A percentile compares a stretch with the other conserved stretches of the same genome.
Evolutionary conservation across 2,888 invertebrate genomes (phyloP).

Genomic region (Neoaliturus tenellus): DNA sequence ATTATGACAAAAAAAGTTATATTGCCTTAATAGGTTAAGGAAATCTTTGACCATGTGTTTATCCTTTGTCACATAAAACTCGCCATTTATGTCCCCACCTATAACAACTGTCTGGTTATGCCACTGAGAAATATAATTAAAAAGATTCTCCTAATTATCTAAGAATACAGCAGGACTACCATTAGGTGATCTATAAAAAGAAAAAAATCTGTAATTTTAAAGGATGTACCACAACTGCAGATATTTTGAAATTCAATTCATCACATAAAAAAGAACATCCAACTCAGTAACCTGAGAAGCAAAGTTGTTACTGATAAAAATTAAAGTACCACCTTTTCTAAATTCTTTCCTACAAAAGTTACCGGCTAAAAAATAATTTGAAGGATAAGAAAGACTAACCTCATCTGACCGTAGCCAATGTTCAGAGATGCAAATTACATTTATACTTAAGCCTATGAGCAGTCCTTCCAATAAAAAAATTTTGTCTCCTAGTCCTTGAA

Average conservation of each 20-base stretch:
- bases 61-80: background rate
- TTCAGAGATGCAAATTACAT: background rate
- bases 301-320: background rate
- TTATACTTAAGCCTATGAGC: background rate
- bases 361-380: background rate
- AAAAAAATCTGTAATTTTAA: background rate
- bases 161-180: background rate
- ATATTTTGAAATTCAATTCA: background rate
- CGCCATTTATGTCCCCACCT: background rate
- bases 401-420: background rate
- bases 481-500: background rate
- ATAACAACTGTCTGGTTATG: background rate
- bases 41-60: background rate
- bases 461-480: background rate
- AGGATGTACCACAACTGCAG: background rate
- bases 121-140: background rate
- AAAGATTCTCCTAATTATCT: background rate
- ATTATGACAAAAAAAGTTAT: background rate
- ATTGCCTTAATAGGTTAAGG: no score
- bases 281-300: background rate
- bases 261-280: background rate
- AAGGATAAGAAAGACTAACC: background rate
- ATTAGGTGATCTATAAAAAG: background rate
- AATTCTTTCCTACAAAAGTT: background rate
- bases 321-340: background rate